A percentile compares a stretch with the other conserved stretches of the same genome.
phyloP scores from a whole-genome alignment of 1,140 invertebrate species.

The Zaprionus kolodkinae region DNA sequence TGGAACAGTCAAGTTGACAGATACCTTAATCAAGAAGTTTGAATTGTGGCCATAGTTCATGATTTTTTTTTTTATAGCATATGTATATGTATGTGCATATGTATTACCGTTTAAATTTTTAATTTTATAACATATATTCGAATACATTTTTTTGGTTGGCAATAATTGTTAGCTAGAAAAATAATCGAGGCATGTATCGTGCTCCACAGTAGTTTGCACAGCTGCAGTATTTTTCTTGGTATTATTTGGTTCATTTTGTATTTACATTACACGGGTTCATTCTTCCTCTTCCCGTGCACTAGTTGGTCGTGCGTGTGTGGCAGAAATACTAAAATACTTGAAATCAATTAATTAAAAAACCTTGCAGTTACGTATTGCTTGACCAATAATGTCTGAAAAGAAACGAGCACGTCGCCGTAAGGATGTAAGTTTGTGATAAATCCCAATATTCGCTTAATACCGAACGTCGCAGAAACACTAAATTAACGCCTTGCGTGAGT shows the following conservation, averaged over 20 bases:
- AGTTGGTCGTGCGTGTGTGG: slow-evolving; percentile 65
- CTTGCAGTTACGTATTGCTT: slow-evolving; percentile 16
- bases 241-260: slow-evolving; percentile 29
- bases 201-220: neutral
- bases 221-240: slow-evolving; percentile 24
- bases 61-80: no score
- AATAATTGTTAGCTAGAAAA: neutral
- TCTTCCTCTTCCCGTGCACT: slow-evolving; percentile 34
- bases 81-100: no score
- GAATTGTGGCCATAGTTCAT: no score
- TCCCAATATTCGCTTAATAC: neutral
- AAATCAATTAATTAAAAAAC: slow-evolving; percentile 48
- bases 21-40: no score
- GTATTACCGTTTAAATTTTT: no score
- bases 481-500: slow-evolving; percentile 16
- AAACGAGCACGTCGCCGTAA: slow-evolving; percentile 82
- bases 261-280: slow-evolving; percentile 13
- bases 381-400: slow-evolving; percentile 77
- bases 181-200: neutral
- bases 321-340: slow-evolving; percentile 59
- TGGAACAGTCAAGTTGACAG: no score
- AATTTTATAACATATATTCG: no score
- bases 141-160: neutral
- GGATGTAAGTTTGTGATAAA: slow-evolving; percentile 72
- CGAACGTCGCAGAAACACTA: slow-evolving; percentile 5